Evolutionary conservation across 2,113 vertebrate species (phyloP).

Genomic region (Peromyscus californicus): DNA sequence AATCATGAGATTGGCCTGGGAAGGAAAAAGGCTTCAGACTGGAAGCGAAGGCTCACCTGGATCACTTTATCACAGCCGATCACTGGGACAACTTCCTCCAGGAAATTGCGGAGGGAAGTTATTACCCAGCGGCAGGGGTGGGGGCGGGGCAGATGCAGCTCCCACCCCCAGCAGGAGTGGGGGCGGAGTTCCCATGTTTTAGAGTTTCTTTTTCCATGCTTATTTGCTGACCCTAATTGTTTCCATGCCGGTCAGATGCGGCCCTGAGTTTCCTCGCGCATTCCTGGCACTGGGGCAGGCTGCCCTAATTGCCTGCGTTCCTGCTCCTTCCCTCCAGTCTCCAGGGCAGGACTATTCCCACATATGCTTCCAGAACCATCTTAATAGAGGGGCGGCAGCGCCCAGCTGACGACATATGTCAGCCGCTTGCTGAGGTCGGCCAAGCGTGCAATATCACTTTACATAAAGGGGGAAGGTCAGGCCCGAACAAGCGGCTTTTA

Average conservation of each 20-base stretch:
- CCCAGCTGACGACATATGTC: constrained; percentile 89
- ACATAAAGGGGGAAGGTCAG: constrained; percentile 88
- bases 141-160: constrained; percentile 88
- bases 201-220: constrained; percentile 88
- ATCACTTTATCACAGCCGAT: constrained; percentile 87
- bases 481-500: constrained; percentile 88
- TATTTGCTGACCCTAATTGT: constrained; percentile 90
- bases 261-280: constrained; percentile 85
- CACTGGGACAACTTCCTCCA: constrained; percentile 86
- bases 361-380: constrained; percentile 88
- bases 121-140: constrained; percentile 82
- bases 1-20: constrained; percentile 81
- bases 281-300: constrained; percentile 82
- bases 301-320: constrained; percentile 87
- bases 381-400: constrained; percentile 85
- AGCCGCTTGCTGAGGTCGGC: constrained; percentile 81
- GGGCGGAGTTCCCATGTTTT: constrained; percentile 85
- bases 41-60: constrained; percentile 82
- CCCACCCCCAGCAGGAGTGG: constrained; percentile 72
- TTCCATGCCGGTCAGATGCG: constrained; percentile 88
- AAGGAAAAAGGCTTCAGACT: constrained; percentile 77
- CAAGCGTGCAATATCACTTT: constrained; percentile 86
- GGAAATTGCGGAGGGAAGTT: constrained; percentile 91
- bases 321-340: constrained; percentile 84
- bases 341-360: constrained; percentile 85